These are phyloP conservation scores for Elephas maximus DNA, from an alignment of 2,113 vertebrate species.

Conservation along the genomic window DNA sequence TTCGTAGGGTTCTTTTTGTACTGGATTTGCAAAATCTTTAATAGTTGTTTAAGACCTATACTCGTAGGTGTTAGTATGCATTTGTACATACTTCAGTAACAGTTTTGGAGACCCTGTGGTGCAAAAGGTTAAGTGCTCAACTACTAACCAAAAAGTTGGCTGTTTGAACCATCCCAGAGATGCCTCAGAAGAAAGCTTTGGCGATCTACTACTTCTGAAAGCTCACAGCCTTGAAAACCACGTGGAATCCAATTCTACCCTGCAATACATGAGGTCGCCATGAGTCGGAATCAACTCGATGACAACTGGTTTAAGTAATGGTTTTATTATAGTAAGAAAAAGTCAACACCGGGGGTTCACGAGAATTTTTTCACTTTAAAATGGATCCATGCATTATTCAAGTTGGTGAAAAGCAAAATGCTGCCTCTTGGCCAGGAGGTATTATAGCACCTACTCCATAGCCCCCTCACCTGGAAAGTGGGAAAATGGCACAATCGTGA, in stretches of 20 bases:
- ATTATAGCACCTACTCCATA: not conserved
- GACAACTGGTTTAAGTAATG: not conserved
- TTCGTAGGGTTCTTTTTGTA: not conserved
- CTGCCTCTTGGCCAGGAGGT: not conserved
- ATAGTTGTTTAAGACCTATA: constrained; percentile 18
- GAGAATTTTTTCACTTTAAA: not conserved
- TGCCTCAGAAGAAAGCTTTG: not conserved
- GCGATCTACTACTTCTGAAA: not conserved
- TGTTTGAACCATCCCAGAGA: not conserved
- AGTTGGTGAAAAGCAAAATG: not conserved
- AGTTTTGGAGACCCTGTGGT: not conserved
- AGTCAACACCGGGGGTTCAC: not conserved
- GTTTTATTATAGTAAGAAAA: constrained; percentile 34
- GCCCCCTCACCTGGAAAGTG: no score
- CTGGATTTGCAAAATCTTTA: constrained; percentile 19
- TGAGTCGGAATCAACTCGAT: not conserved
- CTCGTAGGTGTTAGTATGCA: not conserved
- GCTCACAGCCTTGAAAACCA: not conserved
- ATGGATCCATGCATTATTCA: not conserved
- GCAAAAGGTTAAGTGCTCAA: not conserved
- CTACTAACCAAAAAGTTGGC: not conserved
- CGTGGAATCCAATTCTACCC: not conserved
- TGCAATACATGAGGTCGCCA: not conserved
- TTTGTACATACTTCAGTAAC: not conserved
- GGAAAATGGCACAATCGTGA: not conserved